phyloP scores from a whole-genome alignment of 2,113 vertebrate genomes.

The Terrapene triunguis region DNA sequence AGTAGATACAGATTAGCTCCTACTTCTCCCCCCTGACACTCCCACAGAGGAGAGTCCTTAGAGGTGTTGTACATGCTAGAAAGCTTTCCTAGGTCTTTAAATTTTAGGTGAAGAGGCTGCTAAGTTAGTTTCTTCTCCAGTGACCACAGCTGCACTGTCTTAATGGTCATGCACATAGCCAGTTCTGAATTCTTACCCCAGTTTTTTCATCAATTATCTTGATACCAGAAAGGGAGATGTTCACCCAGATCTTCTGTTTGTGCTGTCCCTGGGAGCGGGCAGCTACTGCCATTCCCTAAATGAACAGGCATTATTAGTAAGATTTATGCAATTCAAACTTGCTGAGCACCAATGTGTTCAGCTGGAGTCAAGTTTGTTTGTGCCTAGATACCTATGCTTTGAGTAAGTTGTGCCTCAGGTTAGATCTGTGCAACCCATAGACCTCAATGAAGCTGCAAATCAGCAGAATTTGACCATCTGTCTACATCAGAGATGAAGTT shows the following conservation, averaged over 20 bases:
- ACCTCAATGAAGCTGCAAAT: no score
- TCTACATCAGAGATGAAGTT: neutral
- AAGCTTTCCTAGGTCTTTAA: neutral
- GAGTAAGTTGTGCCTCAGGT: neutral
- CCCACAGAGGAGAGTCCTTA: neutral
- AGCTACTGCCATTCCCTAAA: conserved; percentile 93
- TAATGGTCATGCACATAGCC: neutral
- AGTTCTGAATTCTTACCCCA: conserved; percentile 86
- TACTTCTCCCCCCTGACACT: no score
- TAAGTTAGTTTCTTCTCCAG: neutral
- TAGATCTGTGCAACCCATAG: neutral
- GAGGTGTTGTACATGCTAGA: neutral
- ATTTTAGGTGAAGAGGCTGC: neutral
- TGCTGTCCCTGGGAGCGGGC: conserved; percentile 97
- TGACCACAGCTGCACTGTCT: neutral
- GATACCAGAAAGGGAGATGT: conserved; percentile 94
- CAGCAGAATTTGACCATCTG: no score
- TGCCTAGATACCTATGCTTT: neutral
- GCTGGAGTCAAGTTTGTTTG: neutral
- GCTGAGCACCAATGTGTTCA: neutral
- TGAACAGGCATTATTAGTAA: neutral
- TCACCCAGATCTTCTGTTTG: conserved; percentile 95
- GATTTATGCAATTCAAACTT: neutral
- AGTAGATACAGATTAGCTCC: neutral
- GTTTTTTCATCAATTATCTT: conserved; percentile 96